Percentiles rank a stretch among this genome's conserved stretches.
Evolutionary conservation across 2,888 invertebrate species (phyloP).

Genomic region (Zaprionus lineosus): DNA sequence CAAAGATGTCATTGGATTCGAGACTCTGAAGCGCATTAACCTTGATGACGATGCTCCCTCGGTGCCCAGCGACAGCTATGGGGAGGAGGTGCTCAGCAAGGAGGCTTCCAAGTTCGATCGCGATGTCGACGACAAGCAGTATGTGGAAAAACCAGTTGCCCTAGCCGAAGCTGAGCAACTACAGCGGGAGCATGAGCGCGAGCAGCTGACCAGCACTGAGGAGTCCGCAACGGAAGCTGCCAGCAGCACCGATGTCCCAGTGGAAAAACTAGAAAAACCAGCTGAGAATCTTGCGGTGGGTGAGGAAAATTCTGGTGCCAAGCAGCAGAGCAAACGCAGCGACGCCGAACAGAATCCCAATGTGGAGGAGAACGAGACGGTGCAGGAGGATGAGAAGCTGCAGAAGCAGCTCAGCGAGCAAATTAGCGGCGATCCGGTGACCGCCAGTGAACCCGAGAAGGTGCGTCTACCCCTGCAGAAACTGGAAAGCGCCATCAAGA

Average conservation of each 20-base stretch:
- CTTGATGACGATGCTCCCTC: conserved; percentile 60
- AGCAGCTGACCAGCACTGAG: conserved; percentile 39
- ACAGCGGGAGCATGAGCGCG: conserved; percentile 29
- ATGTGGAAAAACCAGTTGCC: conserved; percentile 82
- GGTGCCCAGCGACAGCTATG: conserved; percentile 60
- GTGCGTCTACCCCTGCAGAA: conserved; percentile 84
- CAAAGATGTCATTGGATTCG: conserved; percentile 82
- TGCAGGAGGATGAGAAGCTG: conserved; percentile 84
- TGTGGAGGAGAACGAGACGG: conserved; percentile 80
- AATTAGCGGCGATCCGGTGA: conserved; percentile 83
- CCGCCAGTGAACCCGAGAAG: conserved; percentile 84
- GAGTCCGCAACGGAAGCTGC: conserved; percentile 47
- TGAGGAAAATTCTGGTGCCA: conserved; percentile 58
- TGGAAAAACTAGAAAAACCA: conserved; percentile 69
- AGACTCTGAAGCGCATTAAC: conserved; percentile 81
- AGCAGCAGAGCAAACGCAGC: conserved; percentile 76
- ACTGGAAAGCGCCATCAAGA: conserved; percentile 81
- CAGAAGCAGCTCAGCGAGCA: conserved; percentile 83
- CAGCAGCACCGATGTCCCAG: conserved; percentile 55
- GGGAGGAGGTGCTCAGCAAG: conserved; percentile 72
- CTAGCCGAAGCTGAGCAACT: conserved; percentile 76
- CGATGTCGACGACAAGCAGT: conserved; percentile 82
- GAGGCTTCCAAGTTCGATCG: conserved; percentile 82
- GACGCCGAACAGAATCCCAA: conserved; percentile 63
- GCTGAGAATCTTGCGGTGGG: conserved; percentile 34